Percentiles rank a stretch among this genome's conserved stretches.
phyloP scores from a whole-genome alignment of 2,113 vertebrate genomes.

The Microcebus tavaratra region DNA sequence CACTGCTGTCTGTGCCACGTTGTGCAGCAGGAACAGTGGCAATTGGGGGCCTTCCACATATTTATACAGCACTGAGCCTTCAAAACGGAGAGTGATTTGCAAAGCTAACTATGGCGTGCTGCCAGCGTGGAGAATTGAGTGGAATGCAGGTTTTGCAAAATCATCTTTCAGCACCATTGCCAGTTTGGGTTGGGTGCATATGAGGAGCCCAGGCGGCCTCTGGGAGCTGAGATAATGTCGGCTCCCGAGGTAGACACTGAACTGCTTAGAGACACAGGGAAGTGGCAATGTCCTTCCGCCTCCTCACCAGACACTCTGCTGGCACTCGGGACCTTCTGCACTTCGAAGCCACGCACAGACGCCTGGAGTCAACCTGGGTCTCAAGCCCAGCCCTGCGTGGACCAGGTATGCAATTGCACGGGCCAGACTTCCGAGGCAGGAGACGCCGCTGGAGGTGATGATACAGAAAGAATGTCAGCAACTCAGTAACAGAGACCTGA shows the following conservation, averaged over 20 bases:
- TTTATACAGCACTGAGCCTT: neutral
- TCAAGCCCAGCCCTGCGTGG: neutral
- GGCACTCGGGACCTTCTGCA: neutral
- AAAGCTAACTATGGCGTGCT: neutral
- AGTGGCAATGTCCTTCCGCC: accelerated
- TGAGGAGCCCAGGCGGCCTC: neutral
- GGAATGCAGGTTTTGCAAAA: neutral
- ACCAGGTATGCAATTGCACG: neutral
- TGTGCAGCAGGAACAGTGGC: neutral
- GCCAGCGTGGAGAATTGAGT: neutral
- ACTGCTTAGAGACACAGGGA: neutral
- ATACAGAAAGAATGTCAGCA: neutral
- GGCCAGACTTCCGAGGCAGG: neutral
- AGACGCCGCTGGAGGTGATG: neutral
- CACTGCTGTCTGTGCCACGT: neutral
- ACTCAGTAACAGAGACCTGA: neutral
- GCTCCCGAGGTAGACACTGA: neutral
- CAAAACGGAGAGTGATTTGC: neutral
- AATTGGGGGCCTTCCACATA: neutral
- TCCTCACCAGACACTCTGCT: neutral
- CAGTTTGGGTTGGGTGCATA: too few species aligned
- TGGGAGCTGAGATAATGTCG: neutral
- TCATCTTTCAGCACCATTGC: neutral
- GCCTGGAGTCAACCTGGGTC: neutral
- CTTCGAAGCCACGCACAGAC: neutral